These are phyloP conservation scores for Apis dorsata DNA, from an alignment of 1,140 invertebrate species.

Conservation along the genomic window DNA sequence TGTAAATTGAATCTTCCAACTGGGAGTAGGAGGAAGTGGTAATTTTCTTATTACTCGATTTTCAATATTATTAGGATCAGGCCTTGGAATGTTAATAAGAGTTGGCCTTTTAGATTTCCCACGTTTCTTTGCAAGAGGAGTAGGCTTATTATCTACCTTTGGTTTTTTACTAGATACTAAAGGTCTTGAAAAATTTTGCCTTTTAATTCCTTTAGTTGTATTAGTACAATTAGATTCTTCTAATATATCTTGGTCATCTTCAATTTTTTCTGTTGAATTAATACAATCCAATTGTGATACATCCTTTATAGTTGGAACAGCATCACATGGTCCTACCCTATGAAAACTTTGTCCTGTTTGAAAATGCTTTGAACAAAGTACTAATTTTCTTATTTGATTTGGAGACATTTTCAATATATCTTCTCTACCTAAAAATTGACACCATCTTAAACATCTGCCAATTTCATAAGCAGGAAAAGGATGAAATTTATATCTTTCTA, in stretches of 20 bases:
- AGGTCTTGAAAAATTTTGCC: conserved; percentile 58
- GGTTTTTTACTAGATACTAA: conserved; percentile 78
- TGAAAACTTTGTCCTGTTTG: conserved; percentile 75
- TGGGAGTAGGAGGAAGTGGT: conserved; percentile 72
- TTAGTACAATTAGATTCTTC: conserved; percentile 42
- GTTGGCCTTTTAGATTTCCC: conserved; percentile 76
- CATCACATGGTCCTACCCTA: conserved; percentile 75
- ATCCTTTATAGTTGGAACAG: conserved; percentile 73
- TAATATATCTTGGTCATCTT: conserved; percentile 46
- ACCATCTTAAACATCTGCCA: conserved; percentile 78
- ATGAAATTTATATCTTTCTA: conserved; percentile 77
- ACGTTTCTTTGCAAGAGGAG: conserved; percentile 77
- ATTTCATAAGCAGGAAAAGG: conserved; percentile 79
- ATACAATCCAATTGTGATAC: conserved; percentile 27
- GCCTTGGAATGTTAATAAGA: conserved; percentile 75
- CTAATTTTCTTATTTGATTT: conserved; percentile 78
- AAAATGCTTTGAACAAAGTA: conserved; percentile 78
- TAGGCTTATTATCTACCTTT: conserved; percentile 75
- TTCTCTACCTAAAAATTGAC: conserved; percentile 76
- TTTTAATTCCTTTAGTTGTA: conserved; percentile 51
- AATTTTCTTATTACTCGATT: conserved; percentile 71
- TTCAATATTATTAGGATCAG: conserved; percentile 69
- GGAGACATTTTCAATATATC: conserved; percentile 79
- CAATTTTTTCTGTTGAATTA: conserved; percentile 27
- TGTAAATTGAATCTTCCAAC: conserved; percentile 73